Evolutionary conservation across 2,888 invertebrate species (phyloP).

Genomic region (Cordilura impudica): DNA sequence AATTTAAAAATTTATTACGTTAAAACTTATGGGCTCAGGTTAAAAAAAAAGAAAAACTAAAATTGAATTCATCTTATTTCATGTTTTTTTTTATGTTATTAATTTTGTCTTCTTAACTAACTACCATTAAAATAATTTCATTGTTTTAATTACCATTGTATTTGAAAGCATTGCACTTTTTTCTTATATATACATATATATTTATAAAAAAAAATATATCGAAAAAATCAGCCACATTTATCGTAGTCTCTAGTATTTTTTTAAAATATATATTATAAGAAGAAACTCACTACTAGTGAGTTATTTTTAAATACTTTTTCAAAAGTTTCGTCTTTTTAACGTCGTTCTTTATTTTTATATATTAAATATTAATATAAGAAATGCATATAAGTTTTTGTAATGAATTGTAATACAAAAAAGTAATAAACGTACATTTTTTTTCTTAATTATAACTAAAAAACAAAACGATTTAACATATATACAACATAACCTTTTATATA

Average conservation of each 20-base stretch:
- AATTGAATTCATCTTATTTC: constrained; percentile 7
- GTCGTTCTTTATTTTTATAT: constrained; percentile 28
- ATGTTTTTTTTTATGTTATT: neutral
- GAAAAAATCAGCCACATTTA: constrained; percentile 25
- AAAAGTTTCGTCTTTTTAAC: neutral
- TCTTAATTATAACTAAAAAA: constrained; percentile 36
- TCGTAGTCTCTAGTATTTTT: constrained; percentile 24
- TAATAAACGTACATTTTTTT: constrained; percentile 44
- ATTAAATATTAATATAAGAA: constrained; percentile 41
- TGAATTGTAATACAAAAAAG: constrained; percentile 48
- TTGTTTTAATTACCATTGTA: constrained; percentile 2
- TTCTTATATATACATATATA: constrained; percentile 29
- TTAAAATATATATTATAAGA: constrained; percentile 13
- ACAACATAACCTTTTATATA: constrained; percentile 43
- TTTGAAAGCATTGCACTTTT: constrained; percentile 10
- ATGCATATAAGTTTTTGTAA: constrained; percentile 34
- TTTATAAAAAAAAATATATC: neutral
- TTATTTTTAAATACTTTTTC: constrained; percentile 26
- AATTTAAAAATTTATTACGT: constrained; percentile 16
- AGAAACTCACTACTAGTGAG: constrained; percentile 12
- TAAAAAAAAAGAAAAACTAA: constrained; percentile 19
- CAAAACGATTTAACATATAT: constrained; percentile 44
- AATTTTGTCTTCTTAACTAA: neutral
- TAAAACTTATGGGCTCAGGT: constrained; percentile 54
- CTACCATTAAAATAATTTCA: neutral